Percentiles rank a stretch among this genome's conserved stretches.
phyloP scores from a whole-genome alignment of 2,113 vertebrate genomes.

The Rhynchopsitta pachyrhyncha region DNA sequence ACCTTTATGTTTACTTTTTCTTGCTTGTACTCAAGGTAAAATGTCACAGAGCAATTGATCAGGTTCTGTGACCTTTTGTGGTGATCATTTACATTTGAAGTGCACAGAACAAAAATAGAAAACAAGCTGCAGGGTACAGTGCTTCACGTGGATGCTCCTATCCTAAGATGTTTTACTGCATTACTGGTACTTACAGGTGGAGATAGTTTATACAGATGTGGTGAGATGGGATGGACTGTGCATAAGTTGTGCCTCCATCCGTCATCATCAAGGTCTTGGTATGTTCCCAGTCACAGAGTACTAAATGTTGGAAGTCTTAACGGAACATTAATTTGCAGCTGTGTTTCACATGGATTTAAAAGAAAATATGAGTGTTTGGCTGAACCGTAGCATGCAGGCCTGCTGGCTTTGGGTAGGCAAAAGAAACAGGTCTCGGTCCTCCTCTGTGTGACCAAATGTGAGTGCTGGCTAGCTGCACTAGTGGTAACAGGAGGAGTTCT shows the following conservation, averaged over 20 bases:
- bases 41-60: neutral
- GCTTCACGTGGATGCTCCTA: neutral
- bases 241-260: fast-evolving
- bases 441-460: fast-evolving
- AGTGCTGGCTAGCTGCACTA: fast-evolving
- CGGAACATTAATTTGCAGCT: neutral
- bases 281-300: neutral
- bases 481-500: neutral
- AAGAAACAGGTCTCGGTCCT: neutral
- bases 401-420: neutral
- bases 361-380: neutral
- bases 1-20: neutral
- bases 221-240: no score
- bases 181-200: fast-evolving
- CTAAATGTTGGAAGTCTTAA: neutral
- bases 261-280: no score
- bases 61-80: neutral
- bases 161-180: fast-evolving
- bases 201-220: neutral
- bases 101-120: neutral
- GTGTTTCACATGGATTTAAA: neutral
- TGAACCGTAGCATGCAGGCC: neutral
- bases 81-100: neutral
- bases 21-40: neutral
- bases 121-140: neutral